Evolutionary conservation across 1,140 invertebrate genomes (phyloP).

Genomic region (Pseudoatta argentina): DNA sequence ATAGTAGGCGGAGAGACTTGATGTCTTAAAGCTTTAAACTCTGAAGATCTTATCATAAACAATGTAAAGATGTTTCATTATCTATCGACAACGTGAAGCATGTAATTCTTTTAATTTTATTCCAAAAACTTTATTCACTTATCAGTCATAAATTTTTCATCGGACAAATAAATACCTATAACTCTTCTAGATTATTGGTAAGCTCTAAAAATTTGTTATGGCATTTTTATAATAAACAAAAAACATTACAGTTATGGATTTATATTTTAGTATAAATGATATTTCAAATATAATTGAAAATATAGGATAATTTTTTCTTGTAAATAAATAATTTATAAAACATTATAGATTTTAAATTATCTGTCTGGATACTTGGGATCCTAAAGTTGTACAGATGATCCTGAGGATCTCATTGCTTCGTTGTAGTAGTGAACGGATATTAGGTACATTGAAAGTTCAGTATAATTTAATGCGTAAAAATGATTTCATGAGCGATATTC

Average conservation of each 20-base stretch:
- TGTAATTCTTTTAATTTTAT: neutral
- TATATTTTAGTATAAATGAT: neutral
- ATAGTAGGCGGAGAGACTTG: neutral
- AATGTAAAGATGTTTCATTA: constrained; percentile 1
- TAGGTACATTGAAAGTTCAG: constrained; percentile 31
- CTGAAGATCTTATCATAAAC: neutral
- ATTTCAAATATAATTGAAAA: neutral
- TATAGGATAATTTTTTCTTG: neutral
- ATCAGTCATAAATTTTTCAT: neutral
- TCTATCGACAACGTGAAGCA: neutral
- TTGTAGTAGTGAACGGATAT: neutral
- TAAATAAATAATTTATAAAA: neutral
- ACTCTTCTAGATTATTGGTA: neutral
- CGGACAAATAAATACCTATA: neutral
- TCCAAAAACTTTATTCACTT: neutral
- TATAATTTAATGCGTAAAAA: constrained; percentile 29
- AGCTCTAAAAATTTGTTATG: neutral
- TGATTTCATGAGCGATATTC: constrained; percentile 21
- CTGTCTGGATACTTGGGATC: neutral
- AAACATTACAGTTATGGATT: neutral
- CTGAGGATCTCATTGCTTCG: neutral
- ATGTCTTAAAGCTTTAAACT: neutral
- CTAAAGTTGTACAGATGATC: neutral
- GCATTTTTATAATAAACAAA: neutral
- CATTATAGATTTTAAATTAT: neutral